Base-by-base conservation (phyloP, 2,888 invertebrate genomes). In the Chymomyza caudatula region DNA sequence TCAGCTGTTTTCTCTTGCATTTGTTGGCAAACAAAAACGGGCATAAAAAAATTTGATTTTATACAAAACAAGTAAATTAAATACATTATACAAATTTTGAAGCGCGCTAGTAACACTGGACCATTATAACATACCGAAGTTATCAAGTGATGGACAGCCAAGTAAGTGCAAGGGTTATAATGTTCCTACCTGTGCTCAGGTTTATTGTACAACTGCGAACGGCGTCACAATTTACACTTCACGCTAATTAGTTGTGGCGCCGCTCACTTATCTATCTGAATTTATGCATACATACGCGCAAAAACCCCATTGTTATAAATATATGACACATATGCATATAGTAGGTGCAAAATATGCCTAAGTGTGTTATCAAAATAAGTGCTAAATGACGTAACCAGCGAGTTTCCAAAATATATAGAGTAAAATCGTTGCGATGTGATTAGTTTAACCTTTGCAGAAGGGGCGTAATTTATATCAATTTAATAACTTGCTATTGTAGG, bases 121-220 rank as follows among this genome's bases (percentile, higher is more conserved):
- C 11, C 0, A 8, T 0, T 11, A 4, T 11, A 37, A 37, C 11
- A 25, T 25, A 25, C 25, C 5, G 0, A 25, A 37, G 29, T 37
- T 11, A 11, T 0, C 5, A 37, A 37, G 88, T 87, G 62, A 88
- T 88, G 88, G 88, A 88, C 76, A 89, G 88, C 77, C 89, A 89
- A 84, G 88, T 88, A 76, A 81, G 83, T 77, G n/a, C n/a, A n/a
- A n/a, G n/a, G n/a, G n/a, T n/a, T n/a, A n/a, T n/a, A n/a, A n/a
- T n/a, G n/a, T n/a, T n/a, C n/a, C n/a, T n/a, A 29, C 0, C 3
- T 13, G 51, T 53, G 47, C 5, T 11, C 2, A 20, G 2, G 2
- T 11, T 2, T 44, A 47, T 19, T 15, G 19, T 6, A 51, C 13
- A 51, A 51, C 19, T 20, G 20, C 19, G 11, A 51, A 20, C 6